Conservation (phyloP, 2,797 vertebrate genomes). For the Tauraco hartlaubi region DNA sequence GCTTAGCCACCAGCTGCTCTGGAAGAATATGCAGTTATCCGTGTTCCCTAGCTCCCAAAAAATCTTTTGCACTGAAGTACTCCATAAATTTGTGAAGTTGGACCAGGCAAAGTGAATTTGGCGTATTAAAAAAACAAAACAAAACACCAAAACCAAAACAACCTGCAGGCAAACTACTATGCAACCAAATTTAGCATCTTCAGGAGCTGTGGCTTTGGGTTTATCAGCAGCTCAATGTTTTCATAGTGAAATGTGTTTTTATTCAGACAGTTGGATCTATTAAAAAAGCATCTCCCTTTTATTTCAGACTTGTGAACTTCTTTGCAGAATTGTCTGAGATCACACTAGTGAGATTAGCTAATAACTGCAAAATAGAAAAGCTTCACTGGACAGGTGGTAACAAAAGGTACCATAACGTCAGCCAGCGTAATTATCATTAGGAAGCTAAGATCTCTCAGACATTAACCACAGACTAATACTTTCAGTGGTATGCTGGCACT, state of each 20-base stretch:
- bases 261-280: background rate
- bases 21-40: background rate
- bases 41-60: background rate
- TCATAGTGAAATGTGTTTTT: background rate
- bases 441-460: conserved; percentile 56
- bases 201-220: background rate
- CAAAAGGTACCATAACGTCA: conserved; percentile 36
- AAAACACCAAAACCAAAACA: no score
- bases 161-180: background rate
- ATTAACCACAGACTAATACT: background rate
- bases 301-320: conserved; percentile 64
- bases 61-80: background rate
- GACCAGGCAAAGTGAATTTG: background rate
- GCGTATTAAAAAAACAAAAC: background rate
- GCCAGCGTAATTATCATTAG: conserved; percentile 45
- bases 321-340: conserved; percentile 59
- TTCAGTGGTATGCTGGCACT: background rate
- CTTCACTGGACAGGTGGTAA: conserved; percentile 64
- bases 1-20: background rate
- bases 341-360: conserved; percentile 45
- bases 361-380: conserved; percentile 51
- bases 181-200: background rate
- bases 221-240: background rate
- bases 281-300: background rate
- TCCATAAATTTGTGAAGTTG: background rate